phyloP scores from a whole-genome alignment of 2,113 vertebrate genomes.

The Oenanthe oenanthe region DNA sequence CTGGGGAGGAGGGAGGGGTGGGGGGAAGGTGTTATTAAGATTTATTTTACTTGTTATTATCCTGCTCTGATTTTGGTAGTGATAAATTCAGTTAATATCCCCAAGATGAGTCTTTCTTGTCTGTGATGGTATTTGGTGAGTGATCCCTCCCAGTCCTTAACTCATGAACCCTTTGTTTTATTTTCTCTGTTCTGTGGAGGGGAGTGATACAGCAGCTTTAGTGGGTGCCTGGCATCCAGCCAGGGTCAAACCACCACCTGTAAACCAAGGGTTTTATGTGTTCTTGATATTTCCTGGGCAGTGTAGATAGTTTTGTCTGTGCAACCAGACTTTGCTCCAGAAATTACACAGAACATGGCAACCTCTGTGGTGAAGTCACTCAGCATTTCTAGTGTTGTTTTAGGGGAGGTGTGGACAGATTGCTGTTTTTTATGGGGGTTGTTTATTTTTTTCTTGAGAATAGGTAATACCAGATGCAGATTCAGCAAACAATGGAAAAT shows the following conservation, averaged over 20 bases:
- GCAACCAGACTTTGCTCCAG: neutral
- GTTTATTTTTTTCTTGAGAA: neutral
- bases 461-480: neutral
- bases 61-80: neutral
- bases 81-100: neutral
- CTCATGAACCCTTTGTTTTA: neutral
- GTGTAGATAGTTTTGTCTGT: neutral
- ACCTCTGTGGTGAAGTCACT: neutral
- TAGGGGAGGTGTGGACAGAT: neutral
- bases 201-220: neutral
- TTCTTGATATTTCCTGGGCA: neutral
- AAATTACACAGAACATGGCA: neutral
- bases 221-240: neutral
- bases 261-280: neutral
- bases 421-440: too few relatives aligned
- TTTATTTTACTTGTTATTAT: neutral
- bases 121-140: neutral
- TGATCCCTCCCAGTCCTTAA: neutral
- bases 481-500: neutral
- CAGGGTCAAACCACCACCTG: neutral
- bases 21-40: neutral
- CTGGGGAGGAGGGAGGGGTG: neutral
- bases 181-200: neutral
- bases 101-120: neutral
- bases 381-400: neutral